Percentiles rank a stretch among this genome's conserved stretches.
Conservation (phyloP, 2,797 vertebrate species). For the Liparis tanakae region DNA sequence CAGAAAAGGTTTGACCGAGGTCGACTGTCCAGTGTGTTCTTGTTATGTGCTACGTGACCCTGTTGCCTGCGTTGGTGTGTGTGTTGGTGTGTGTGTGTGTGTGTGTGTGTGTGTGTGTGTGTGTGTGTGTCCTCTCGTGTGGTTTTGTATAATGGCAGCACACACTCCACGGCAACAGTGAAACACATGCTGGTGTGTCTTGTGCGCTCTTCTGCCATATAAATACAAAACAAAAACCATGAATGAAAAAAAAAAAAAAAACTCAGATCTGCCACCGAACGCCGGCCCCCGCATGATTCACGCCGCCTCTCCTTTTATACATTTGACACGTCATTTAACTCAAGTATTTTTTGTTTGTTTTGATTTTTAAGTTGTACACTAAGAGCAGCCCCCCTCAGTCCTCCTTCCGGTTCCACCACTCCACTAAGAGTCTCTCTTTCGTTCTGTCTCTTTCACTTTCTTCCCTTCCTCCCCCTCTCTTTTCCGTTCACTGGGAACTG, state of each 20-base stretch:
- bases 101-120: constrained; percentile 12
- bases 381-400: constrained; percentile 68
- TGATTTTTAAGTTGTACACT: constrained; percentile 69
- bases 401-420: constrained; percentile 63
- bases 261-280: constrained; percentile 73
- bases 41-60: constrained; percentile 82
- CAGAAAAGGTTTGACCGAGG: constrained; percentile 74
- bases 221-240: constrained; percentile 79
- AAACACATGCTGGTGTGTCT: constrained; percentile 83
- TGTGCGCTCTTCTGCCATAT: constrained; percentile 84
- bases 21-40: constrained; percentile 83
- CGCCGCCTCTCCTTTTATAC: constrained; percentile 78
- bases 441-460: constrained; percentile 55
- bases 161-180: constrained; percentile 80
- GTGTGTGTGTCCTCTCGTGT: constrained; percentile 24
- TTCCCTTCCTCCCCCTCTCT: constrained; percentile 52
- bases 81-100: constrained; percentile 12
- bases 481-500: constrained; percentile 91
- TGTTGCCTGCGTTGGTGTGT: constrained; percentile 69
- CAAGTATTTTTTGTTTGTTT: constrained; percentile 43
- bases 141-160: constrained; percentile 65
- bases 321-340: constrained; percentile 73
- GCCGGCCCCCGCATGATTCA: constrained; percentile 74
- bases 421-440: constrained; percentile 62
- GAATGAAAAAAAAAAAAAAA: constrained; percentile 73